These are phyloP conservation scores for Hydroisotoma schaefferi DNA, from an alignment of 2,888 invertebrate species.

Conservation along the genomic window DNA sequence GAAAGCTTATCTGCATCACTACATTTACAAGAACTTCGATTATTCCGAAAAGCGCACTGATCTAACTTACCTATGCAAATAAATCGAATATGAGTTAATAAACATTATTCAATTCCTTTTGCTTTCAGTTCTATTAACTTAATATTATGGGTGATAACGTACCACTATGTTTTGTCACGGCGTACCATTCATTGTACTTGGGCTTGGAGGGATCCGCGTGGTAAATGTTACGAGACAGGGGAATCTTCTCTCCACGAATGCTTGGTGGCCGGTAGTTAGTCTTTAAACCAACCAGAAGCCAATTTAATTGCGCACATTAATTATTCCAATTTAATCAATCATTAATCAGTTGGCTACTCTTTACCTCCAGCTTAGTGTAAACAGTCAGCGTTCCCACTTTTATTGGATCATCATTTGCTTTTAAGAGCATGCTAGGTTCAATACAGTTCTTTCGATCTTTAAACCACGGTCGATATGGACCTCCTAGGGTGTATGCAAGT, in stretches of 20 bases:
- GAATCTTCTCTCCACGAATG: slow-evolving; percentile 26
- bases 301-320: background rate
- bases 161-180: slow-evolving; percentile 24
- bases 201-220: slow-evolving; percentile 32
- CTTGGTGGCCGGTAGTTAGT: slow-evolving; percentile 43
- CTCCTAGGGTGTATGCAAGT: background rate
- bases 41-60: slow-evolving; percentile 18
- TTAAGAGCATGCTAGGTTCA: background rate
- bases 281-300: slow-evolving; percentile 3
- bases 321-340: too few species aligned
- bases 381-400: background rate
- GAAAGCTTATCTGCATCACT: slow-evolving; percentile 23
- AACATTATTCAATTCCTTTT: background rate
- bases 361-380: slow-evolving; percentile 1
- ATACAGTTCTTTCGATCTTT: slow-evolving; percentile 16
- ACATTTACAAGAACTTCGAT: slow-evolving; percentile 28
- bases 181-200: slow-evolving; percentile 21
- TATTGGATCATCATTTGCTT: background rate
- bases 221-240: slow-evolving; percentile 37
- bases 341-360: background rate
- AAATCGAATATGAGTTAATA: background rate
- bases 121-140: too few species aligned
- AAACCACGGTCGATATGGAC: slow-evolving; percentile 16
- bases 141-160: too few species aligned
- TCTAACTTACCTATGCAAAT: slow-evolving; percentile 17